These are phyloP conservation scores for Cotesia glomerata DNA, from an alignment of 1,140 invertebrate genomes.

Conservation along the genomic window DNA sequence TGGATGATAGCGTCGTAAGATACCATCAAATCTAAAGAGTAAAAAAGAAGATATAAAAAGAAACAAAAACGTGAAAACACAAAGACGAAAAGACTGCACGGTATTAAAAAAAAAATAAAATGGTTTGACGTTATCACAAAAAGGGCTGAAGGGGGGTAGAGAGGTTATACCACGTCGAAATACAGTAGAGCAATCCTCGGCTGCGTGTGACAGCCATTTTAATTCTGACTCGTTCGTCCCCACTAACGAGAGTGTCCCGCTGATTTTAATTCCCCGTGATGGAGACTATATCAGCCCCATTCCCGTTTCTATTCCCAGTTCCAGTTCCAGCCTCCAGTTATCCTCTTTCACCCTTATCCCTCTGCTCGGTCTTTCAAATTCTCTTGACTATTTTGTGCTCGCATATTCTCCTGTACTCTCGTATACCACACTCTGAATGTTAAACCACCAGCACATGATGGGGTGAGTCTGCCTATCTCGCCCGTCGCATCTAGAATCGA, in stretches of 20 bases:
- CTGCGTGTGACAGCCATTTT: conserved; percentile 58
- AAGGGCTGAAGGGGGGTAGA: not conserved
- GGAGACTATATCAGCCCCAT: conserved; percentile 35
- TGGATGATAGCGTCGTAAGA: not conserved
- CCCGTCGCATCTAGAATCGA: conserved; percentile 49
- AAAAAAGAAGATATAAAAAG: not conserved
- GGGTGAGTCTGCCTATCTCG: conserved; percentile 29
- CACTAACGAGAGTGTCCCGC: conserved; percentile 36
- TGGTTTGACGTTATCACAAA: conserved; percentile 6
- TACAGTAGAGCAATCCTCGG: conserved; percentile 33
- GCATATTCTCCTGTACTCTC: not conserved
- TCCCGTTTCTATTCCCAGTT: too few relatives aligned
- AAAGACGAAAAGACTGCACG: not conserved
- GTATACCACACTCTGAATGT: conserved; percentile 27
- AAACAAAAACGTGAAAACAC: not conserved
- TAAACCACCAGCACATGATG: not conserved
- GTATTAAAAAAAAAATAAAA: not conserved
- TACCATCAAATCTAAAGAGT: not conserved
- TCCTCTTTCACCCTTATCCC: conserved; percentile 24
- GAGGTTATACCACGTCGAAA: conserved; percentile 8
- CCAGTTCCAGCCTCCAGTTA: conserved; percentile 27
- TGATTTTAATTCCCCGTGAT: conserved; percentile 51
- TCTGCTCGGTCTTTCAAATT: not conserved
- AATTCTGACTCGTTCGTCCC: conserved; percentile 43
- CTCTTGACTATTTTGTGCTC: conserved; percentile 18